Conservation (phyloP, 2,888 invertebrate species). For the Dendrolimus pini region DNA sequence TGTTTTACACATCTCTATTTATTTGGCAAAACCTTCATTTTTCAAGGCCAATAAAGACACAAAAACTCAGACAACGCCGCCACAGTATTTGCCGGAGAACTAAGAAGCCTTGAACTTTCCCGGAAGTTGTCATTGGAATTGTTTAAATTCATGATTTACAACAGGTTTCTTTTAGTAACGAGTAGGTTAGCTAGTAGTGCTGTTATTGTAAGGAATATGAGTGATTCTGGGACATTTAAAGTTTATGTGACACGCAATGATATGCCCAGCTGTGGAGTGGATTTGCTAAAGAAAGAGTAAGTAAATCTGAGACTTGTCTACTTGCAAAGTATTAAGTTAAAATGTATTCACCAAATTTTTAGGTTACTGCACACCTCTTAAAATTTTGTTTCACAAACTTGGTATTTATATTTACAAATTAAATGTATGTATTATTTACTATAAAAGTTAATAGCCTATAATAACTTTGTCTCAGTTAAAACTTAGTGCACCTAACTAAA, state of each 20-base stretch:
- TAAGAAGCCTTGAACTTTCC: slow-evolving; percentile 35
- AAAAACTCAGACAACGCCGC: slow-evolving; percentile 33
- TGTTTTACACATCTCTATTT: slow-evolving; percentile 54
- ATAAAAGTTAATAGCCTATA: too few relatives aligned
- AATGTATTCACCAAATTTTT: too few relatives aligned
- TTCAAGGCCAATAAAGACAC: slow-evolving; percentile 44
- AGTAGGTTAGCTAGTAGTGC: slow-evolving; percentile 25
- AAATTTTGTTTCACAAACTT: too few relatives aligned
- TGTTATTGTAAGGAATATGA: slow-evolving; percentile 43
- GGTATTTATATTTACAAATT: too few relatives aligned
- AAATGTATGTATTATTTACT: too few relatives aligned
- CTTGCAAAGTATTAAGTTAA: too few relatives aligned
- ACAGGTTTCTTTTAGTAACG: slow-evolving; percentile 22
- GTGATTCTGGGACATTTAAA: slow-evolving; percentile 52
- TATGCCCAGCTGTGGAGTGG: slow-evolving; percentile 78
- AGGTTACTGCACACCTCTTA: too few relatives aligned
- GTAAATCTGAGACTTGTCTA: slow-evolving; percentile 26
- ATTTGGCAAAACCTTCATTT: slow-evolving; percentile 60
- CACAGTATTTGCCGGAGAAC: slow-evolving; percentile 58
- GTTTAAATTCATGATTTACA: slow-evolving; percentile 48
- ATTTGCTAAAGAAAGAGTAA: slow-evolving; percentile 78
- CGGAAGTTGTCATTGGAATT: slow-evolving; percentile 21
- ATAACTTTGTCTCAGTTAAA: too few relatives aligned
- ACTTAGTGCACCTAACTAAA: too few relatives aligned
- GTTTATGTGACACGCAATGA: slow-evolving; percentile 80